Base-by-base conservation (phyloP, 2,888 invertebrate species). In the Zhuqinia jingwanae region DNA sequence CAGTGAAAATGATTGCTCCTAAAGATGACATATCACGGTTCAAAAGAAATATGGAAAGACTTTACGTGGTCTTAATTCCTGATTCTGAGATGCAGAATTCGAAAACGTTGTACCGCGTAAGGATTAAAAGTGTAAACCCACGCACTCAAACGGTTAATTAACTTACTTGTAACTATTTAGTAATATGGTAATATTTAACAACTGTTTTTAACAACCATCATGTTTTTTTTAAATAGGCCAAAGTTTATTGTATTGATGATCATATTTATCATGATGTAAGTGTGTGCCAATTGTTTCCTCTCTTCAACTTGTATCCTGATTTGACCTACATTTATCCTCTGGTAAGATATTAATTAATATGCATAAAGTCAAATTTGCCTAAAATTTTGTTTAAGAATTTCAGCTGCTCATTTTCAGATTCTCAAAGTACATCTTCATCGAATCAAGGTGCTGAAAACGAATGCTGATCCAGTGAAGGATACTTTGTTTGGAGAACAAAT, bases 241-340 rank as follows among this genome's bases (percentile, higher is more conserved):
- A 13, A 22, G 82, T 82, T 15, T 20, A 30, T 13, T 58, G 47
- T 15, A 75, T 82, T 0, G 75, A 82, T 58, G 30, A 70, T 58
- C 42, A 70, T n/a, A 15, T 11, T 13, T 10, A 20, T n/a, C 42
- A 53, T 68, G 22, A 50, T 1, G 36, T 68, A 11, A 3, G 30
- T 0, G 8, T 68, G 0, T n/a, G 30, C 8, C 2, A 56, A n/a
- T 17, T 81, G 17, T n/a, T 73, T 2, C 81, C 81, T 0, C 22
- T 81, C 20, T 25, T 45, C 45, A 42, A n/a, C 20, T 73, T 81
- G 27, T 73, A 56, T 45, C 56, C 56, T 2, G 81, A 81, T 13
- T 45, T 81, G 58, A 45, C 56, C 13, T 22, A 58, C 25, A 15
- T 73, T 45, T 25, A 70, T 0, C 56, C 81, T 1, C 20, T 81